Evolutionary conservation across 2,113 vertebrate genomes (phyloP), one percentile per base, ranked within the genome.

Genomic region (Phoxinus phoxinus): DNA sequence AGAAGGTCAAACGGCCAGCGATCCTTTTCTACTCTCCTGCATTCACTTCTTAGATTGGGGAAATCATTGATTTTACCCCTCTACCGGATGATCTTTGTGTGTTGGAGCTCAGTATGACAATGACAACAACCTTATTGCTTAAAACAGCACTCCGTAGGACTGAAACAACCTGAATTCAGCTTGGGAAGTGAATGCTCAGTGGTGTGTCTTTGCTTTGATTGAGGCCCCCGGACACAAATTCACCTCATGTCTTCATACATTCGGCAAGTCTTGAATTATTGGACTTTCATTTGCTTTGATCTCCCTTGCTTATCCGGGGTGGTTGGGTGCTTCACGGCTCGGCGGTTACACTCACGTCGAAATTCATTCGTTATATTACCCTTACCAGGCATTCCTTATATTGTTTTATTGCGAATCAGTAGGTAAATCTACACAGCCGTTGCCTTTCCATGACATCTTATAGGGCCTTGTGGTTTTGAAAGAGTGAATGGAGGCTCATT

Each of bases 1-100:
- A 96, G 93, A 95, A 95, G 96, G 95, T 96, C 96, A 97, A 96
- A 96, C 94, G 94, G 93, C 92, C 95, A 95, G 94, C 93, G 94
- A 96, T 96, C 94, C 94, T 92, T 90, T 94, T 95, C 93, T 93
- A 65, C 86, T 93, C 93, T 94, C 95, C 94, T 92, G 93, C 94
- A 95, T 91, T 94, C 94, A 96, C 93, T 94, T 92, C 90, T 94
- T 94, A 93, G 95, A 95, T 91, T 89, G 92, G 91, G 88, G 94
- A 93, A 96, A 90, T 96, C 95, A 96, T 96, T 95, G 92, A 90
- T 94, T 94, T 95, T 95, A 93, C 95, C 90, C 94, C 95, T 95
- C 92, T 92, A 94, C 94, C 94, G 91, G 93, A 94, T 96, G 93
- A 93, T 92, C 92, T 92, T 95, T 93, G 92, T 91, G 92, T 91